Evolutionary conservation across 1,140 invertebrate genomes (phyloP).

Genomic region (Coboldia fuscipes): DNA sequence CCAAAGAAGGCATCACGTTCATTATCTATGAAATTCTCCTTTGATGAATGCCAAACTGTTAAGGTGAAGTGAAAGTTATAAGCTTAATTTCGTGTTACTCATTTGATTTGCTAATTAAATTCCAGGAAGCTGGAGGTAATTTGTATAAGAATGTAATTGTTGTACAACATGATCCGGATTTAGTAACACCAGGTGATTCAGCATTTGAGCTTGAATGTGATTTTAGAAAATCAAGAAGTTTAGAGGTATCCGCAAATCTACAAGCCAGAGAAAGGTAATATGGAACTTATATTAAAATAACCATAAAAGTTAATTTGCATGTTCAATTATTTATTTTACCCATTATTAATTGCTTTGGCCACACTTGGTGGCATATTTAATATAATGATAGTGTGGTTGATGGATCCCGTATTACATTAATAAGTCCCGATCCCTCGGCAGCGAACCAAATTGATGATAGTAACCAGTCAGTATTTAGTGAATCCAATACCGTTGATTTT

Average conservation of each 20-base stretch:
- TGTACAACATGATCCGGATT: slow-evolving; percentile 35
- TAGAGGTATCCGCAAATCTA: slow-evolving; percentile 27
- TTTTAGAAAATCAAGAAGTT: slow-evolving; percentile 25
- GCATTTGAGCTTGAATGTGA: slow-evolving; percentile 37
- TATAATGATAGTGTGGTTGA: slow-evolving; percentile 11
- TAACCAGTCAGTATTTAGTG: slow-evolving; percentile 15
- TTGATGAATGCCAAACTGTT: slow-evolving; percentile 29
- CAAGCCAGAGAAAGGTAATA: slow-evolving; percentile 10
- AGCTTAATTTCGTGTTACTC: too few species aligned
- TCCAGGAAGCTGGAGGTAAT: slow-evolving; percentile 17
- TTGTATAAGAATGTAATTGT: slow-evolving; percentile 31
- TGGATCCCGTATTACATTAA: slow-evolving; percentile 22
- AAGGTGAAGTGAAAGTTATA: too few species aligned
- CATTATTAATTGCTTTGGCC: neutral
- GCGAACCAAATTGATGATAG: slow-evolving; percentile 7
- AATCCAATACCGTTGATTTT: slow-evolving; percentile 19
- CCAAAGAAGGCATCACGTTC: slow-evolving; percentile 16
- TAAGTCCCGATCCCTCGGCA: slow-evolving; percentile 22
- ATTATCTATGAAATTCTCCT: slow-evolving; percentile 28
- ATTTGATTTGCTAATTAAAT: too few species aligned
- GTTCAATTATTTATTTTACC: neutral
- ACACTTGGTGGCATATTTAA: neutral
- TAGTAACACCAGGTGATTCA: slow-evolving; percentile 36
- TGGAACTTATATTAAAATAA: slow-evolving; percentile 3
- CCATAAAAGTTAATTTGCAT: neutral